Evolutionary conservation across 2,797 vertebrate species (phyloP).

Genomic region (Falco peregrinus): DNA sequence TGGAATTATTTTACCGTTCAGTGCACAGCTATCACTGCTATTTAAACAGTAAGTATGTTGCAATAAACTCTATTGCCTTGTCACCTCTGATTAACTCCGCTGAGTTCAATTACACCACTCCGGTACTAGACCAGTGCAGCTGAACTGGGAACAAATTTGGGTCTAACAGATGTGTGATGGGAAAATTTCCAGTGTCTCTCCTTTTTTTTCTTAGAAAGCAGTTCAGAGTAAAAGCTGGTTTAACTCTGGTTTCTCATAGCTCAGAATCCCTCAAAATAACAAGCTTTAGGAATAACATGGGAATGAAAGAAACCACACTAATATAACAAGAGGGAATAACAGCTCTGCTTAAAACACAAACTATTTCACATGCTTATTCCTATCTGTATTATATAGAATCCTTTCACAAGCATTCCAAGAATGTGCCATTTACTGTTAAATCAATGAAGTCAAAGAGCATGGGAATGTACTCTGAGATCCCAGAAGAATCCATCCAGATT

Average conservation of each 20-base stretch:
- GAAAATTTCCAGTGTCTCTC: constrained; percentile 47
- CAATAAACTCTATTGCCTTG: constrained; percentile 12
- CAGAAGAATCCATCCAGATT: constrained; percentile 52
- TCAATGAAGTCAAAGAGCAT: constrained; percentile 77
- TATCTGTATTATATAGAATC: constrained; percentile 67
- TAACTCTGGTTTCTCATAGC: constrained; percentile 35
- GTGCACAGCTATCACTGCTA: not conserved
- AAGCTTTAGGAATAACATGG: constrained; percentile 31
- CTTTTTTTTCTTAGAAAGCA: constrained; percentile 65
- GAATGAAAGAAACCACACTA: constrained; percentile 34
- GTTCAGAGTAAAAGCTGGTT: constrained; percentile 16
- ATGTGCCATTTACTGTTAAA: constrained; percentile 73
- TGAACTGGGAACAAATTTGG: constrained; percentile 64
- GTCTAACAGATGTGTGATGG: constrained; percentile 59
- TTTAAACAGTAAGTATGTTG: constrained; percentile 17
- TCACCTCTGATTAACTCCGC: constrained; percentile 26
- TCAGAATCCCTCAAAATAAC: constrained; percentile 37
- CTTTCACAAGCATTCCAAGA: constrained; percentile 72
- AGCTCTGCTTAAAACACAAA: constrained; percentile 31
- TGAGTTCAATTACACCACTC: constrained; percentile 16
- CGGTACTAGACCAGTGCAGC: constrained; percentile 35
- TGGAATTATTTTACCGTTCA: not conserved
- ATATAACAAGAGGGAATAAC: constrained; percentile 37
- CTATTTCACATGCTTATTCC: constrained; percentile 52
- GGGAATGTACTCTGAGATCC: constrained; percentile 66